Conservation (phyloP, 2,797 vertebrate genomes). For the Parambassis ranga region DNA sequence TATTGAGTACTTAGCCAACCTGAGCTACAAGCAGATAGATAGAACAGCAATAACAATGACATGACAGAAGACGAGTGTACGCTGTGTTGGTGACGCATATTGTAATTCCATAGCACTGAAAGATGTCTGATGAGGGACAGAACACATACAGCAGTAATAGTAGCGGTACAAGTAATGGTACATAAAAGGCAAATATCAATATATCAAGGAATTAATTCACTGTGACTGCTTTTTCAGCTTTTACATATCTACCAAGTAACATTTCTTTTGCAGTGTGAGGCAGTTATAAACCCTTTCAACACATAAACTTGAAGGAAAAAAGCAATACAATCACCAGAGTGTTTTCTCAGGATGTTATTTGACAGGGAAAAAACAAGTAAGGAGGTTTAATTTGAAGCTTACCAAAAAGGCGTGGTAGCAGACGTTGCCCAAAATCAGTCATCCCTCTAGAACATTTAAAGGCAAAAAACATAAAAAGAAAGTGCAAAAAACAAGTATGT, state of each 20-base stretch:
- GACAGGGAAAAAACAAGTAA: slow-evolving; percentile 9
- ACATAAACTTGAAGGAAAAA: slow-evolving; percentile 37
- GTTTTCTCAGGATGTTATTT: slow-evolving; percentile 42
- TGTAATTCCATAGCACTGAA: slow-evolving; percentile 58
- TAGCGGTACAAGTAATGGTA: slow-evolving; percentile 72
- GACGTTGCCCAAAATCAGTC: slow-evolving; percentile 66
- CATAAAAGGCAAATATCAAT: slow-evolving; percentile 73
- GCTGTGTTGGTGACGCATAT: slow-evolving; percentile 46
- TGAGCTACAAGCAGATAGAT: slow-evolving; percentile 79
- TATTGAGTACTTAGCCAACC: slow-evolving; percentile 76
- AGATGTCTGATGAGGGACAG: slow-evolving; percentile 55
- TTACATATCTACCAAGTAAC: slow-evolving; percentile 38
- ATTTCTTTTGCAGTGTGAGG: slow-evolving; percentile 49
- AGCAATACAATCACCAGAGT: slow-evolving; percentile 62
- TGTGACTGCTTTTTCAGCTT: slow-evolving; percentile 44
- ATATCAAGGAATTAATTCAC: slow-evolving; percentile 56
- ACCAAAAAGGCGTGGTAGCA: slow-evolving; percentile 49
- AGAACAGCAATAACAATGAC: slow-evolving; percentile 67
- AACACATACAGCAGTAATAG: slow-evolving; percentile 70
- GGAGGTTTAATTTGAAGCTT: slow-evolving; percentile 36
- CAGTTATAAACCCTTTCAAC: slow-evolving; percentile 39
- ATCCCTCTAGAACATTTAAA: slow-evolving; percentile 61
- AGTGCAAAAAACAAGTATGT: slow-evolving; percentile 63
- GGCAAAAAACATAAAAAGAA: slow-evolving; percentile 63
- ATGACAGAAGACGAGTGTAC: slow-evolving; percentile 56